phyloP scores from a whole-genome alignment of 2,888 invertebrate genomes.

The Chrysodeixis includens region DNA sequence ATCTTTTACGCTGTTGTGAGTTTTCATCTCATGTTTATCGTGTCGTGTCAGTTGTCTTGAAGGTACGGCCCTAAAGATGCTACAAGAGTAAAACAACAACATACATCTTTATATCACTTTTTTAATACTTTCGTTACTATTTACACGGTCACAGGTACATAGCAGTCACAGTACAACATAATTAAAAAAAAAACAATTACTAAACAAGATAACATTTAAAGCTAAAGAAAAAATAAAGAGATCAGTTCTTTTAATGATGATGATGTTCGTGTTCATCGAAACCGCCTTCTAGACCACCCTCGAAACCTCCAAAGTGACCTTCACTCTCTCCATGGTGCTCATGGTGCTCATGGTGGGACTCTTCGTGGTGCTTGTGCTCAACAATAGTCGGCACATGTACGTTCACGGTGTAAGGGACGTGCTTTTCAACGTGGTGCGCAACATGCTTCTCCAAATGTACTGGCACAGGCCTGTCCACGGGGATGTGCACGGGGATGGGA shows the following conservation, averaged over 20 bases:
- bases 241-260: constrained; percentile 86
- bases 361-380: constrained; percentile 75
- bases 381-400: constrained; percentile 91
- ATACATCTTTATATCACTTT: constrained; percentile 70
- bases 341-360: constrained; percentile 64
- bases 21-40: not conserved
- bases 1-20: not conserved
- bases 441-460: constrained; percentile 92
- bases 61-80: not conserved
- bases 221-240: constrained; percentile 81
- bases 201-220: constrained; percentile 86
- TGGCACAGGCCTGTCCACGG: constrained; percentile 89
- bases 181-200: constrained; percentile 77
- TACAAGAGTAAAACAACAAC: constrained; percentile 42
- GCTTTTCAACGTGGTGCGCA: constrained; percentile 91
- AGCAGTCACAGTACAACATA: constrained; percentile 76
- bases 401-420: constrained; percentile 92
- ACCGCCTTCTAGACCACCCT: constrained; percentile 60
- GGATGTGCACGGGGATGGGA: constrained; percentile 91
- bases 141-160: constrained; percentile 76
- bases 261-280: constrained; percentile 73
- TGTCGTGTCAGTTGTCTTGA: not conserved
- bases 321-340: constrained; percentile 50
- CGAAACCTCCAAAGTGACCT: constrained; percentile 21
- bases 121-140: constrained; percentile 87